Conservation (phyloP, 2,797 vertebrate species). For the Macropus fuliginosus region DNA sequence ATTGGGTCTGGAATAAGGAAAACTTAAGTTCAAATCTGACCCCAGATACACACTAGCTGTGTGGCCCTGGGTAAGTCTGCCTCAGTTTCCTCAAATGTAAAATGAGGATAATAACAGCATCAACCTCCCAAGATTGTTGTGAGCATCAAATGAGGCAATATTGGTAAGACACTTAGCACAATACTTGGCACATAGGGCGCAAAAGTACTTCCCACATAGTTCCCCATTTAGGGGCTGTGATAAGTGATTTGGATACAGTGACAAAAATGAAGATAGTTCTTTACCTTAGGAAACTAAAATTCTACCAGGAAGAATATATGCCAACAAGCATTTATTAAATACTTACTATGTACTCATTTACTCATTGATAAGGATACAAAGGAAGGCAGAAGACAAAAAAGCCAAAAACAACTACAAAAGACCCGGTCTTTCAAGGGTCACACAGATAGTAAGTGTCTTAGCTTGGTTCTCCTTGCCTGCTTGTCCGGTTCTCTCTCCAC, state of each 20-base stretch:
- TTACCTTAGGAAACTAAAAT: neutral
- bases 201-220: neutral
- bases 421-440: neutral
- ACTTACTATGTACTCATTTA: neutral
- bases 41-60: neutral
- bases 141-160: neutral
- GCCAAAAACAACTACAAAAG: too few relatives aligned
- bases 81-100: neutral
- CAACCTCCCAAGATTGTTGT: neutral
- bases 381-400: neutral
- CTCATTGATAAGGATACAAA: neutral
- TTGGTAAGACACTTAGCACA: neutral
- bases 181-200: neutral
- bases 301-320: neutral
- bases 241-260: too few relatives aligned
- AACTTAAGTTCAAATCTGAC: neutral
- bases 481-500: neutral
- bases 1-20: neutral
- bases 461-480: neutral
- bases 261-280: neutral
- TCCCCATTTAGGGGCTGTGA: neutral
- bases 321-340: neutral
- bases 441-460: neutral
- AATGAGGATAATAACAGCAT: neutral
- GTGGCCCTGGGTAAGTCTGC: neutral